Evolutionary conservation across 1,140 invertebrate species (phyloP), one percentile per base, ranked within the genome.

Genomic region (Himalopsyche phryganea): DNA sequence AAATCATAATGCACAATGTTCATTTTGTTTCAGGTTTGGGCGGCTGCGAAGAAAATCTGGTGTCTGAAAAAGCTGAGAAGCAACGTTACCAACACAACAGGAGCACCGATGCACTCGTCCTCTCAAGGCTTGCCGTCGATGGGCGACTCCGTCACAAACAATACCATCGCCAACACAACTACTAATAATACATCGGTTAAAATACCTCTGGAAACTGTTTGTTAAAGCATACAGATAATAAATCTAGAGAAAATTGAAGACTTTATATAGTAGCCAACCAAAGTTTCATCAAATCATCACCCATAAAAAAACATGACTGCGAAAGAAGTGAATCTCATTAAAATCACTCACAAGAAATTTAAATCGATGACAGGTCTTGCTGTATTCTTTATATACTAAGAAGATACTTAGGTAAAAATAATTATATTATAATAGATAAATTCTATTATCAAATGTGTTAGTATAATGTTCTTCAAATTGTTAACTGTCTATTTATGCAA

Each of bases 51-150:
- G 66, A 75, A 85, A 51, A 72, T 87, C 53, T 79, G 83, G 76
- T 81, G 83, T 77, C 79, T 80, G 75, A 78, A 81, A 71, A 74
- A 66, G 61, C 77, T 72, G 48, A 71, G 77, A 61, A 77, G 74
- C 55, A 80, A 78, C 60, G 79, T 78, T 5, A 75, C 82, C 23
- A 82, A 79, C 63, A 82, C 80, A 10, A 81, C 80, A 14, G 78
- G 80, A 50, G 78, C 78, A 2, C 77, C 79, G 35, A 73, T 80
- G 66, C 81, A 79, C 66, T 86, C 85, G 55, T 85, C 83, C 58
- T 89, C 87, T 20, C 86, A 90, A 70, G 88, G 87, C 15, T 76
- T 87, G 71, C 87, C 87, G 17, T 90, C 88, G 20, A 82, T 88
- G 75, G 86, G 85, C 19, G 87, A 87, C 66, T 85, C 83, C 35